Evolutionary conservation across 1,140 invertebrate species (phyloP), one percentile per base, ranked within the genome.

Genomic region (Monomorium pharaonis): DNA sequence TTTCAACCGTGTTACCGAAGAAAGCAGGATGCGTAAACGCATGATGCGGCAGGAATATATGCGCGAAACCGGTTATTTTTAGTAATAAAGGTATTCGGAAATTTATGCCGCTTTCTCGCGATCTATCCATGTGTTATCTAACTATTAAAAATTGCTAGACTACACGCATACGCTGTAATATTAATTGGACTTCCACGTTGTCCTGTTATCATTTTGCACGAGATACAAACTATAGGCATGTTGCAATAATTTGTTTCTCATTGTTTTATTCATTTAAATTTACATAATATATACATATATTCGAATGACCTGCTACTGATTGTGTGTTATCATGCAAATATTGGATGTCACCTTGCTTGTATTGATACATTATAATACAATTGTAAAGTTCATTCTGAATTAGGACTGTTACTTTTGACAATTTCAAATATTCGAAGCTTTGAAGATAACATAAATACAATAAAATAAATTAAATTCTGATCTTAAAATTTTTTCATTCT

Each of bases 21-120:
- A 80, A 80, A 80, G 63, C 77, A 70, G 63, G 63, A 56, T 80
- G 27, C 75, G 58, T 33, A 24, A 58, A 70, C 63, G 21, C 77
- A 9, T 42, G 63, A 80, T 33, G 47, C 47, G 47, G 77, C 44
- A 51, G 67, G 30, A 78, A 42, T 80, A 67, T n/a, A 80, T 16
- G 24, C 33, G 49, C 3, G 10, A 21, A 54, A 70, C 33, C 47
- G 63, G 47, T 80, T 80, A 80, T 70, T 80, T 56, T 80, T 54
- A 80, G 10, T 80, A n/a, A 80, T 70, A 3, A 12, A 30, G 18
- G 56, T 77, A 77, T 80, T 70, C 33, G 33, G 24, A 27, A 18
- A 27, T 44, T 80, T 70, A 69, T 70, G 30, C 6, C 47, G 21
- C 49, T 80, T 54, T 78, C 75, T 65, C 75, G 75, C 58, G 18